Conservation (phyloP, 2,888 invertebrate species). For the Maniola hyperantus region DNA sequence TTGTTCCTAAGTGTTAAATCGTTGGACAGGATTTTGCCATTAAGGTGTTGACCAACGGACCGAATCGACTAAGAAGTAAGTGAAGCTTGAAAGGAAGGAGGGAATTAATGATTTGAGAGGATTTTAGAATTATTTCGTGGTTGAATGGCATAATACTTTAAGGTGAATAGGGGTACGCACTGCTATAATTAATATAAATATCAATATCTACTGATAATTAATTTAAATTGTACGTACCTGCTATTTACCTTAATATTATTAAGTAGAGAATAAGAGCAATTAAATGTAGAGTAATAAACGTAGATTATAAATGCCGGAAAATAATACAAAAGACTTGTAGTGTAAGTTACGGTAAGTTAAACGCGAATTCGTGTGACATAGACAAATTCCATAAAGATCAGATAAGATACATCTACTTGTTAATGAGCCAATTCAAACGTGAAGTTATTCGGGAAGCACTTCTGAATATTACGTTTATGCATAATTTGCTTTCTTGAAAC, state of each 20-base stretch:
- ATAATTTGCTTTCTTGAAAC: no score
- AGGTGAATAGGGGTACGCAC: no score
- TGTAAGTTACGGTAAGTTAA: conserved; percentile 3
- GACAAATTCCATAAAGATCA: conserved; percentile 12
- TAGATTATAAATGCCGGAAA: no score
- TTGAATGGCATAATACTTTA: no score
- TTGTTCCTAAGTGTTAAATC: neutral
- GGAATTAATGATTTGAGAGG: neutral
- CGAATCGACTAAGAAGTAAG: neutral
- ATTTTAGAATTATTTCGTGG: no score
- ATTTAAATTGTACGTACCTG: no score
- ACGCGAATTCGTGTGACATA: neutral
- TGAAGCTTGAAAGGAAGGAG: conserved; percentile 1
- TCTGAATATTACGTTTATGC: neutral
- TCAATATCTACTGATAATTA: no score
- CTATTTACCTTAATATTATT: no score
- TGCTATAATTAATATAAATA: no score
- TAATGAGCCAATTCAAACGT: neutral
- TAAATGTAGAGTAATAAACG: no score
- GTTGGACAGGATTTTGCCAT: neutral
- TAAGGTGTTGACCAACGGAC: neutral
- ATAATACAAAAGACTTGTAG: no score
- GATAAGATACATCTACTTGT: conserved; percentile 1
- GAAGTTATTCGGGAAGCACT: neutral
- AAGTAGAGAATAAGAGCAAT: no score